A percentile compares a stretch with the other conserved stretches of the same genome.
phyloP scores from a whole-genome alignment of 2,888 invertebrate species.

The Heliothis peltigera region DNA sequence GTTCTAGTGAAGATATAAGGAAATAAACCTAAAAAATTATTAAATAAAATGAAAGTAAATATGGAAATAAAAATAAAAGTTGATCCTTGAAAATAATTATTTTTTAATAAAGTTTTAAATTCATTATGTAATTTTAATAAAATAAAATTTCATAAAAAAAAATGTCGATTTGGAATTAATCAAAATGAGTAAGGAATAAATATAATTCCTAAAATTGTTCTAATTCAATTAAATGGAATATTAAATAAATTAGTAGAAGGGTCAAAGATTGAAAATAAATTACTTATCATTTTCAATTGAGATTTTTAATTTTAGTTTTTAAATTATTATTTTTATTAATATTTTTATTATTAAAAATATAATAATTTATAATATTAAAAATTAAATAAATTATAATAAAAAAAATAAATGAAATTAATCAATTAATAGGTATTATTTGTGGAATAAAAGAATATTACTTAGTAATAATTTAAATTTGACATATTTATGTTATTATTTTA shows the following conservation, averaged over 20 bases:
- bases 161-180: constrained; percentile 88
- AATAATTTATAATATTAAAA: constrained; percentile 89
- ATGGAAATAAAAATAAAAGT: constrained; percentile 89
- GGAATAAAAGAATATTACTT: constrained; percentile 91
- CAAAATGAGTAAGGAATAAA: constrained; percentile 88
- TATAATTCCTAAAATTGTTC: constrained; percentile 86
- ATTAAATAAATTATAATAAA: constrained; percentile 81
- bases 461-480: constrained; percentile 92
- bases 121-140: constrained; percentile 86
- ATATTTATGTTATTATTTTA: constrained; percentile 89
- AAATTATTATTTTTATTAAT: constrained; percentile 67
- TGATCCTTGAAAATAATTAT: constrained; percentile 83
- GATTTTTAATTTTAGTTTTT: constrained; percentile 68
- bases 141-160: constrained; percentile 86
- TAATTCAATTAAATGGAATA: constrained; percentile 90
- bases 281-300: constrained; percentile 92
- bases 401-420: constrained; percentile 86
- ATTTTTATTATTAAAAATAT: constrained; percentile 73
- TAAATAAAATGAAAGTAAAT: too few species aligned
- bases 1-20: constrained; percentile 93
- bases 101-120: constrained; percentile 89
- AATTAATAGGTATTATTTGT: constrained; percentile 91
- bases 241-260: constrained; percentile 88
- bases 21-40: constrained; percentile 92
- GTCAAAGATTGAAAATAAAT: constrained; percentile 92